These are phyloP conservation scores for Synanthedon tipuliformis DNA, from an alignment of 2,888 invertebrate species.

Conservation along the genomic window DNA sequence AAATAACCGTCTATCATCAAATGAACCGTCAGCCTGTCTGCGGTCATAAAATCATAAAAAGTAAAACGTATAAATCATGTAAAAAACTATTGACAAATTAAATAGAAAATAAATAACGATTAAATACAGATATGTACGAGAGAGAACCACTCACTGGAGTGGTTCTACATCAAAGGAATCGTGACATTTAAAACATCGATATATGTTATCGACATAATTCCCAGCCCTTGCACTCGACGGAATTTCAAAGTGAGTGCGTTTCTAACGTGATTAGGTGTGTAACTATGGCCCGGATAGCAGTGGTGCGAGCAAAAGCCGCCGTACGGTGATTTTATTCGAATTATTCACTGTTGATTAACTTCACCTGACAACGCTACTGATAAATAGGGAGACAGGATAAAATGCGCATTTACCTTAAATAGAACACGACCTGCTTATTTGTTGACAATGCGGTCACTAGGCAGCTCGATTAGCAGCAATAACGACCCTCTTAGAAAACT, in stretches of 20 bases:
- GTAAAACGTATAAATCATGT: no score
- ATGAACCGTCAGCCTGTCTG: no score
- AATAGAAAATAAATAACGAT: no score
- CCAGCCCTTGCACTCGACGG: constrained; percentile 4
- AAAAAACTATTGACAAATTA: no score
- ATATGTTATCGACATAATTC: constrained; percentile 2
- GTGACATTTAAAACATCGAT: constrained; percentile 4
- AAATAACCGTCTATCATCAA: no score
- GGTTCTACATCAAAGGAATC: constrained; percentile 2
- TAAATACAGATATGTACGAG: no score
- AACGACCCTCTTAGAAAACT: no score
- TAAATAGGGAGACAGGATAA: not conserved
- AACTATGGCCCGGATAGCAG: constrained; percentile 15
- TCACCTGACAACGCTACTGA: constrained; percentile 2
- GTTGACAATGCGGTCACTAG: no score
- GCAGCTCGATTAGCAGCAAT: no score
- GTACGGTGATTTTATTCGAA: constrained; percentile 26
- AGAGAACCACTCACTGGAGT: not conserved
- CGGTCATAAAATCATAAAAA: no score
- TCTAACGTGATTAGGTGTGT: constrained; percentile 33
- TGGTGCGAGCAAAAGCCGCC: constrained; percentile 13
- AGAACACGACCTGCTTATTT: no score
- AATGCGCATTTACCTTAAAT: not conserved
- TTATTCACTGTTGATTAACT: constrained; percentile 28
- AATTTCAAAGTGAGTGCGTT: constrained; percentile 16